Conservation (phyloP, 2,888 invertebrate species). For the Physocephala rufipes region DNA sequence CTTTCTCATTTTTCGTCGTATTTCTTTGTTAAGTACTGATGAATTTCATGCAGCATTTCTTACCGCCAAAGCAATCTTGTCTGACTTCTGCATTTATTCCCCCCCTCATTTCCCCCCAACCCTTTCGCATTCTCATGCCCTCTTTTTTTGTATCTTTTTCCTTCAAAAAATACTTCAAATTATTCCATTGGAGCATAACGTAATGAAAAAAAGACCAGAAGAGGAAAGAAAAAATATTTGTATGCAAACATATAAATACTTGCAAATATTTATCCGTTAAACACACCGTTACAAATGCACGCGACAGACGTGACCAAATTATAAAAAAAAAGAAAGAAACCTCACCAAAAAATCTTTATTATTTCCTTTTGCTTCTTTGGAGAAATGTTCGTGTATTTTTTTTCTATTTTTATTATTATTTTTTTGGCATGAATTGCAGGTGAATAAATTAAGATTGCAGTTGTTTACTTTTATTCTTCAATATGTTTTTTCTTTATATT, state of each 20-base stretch:
- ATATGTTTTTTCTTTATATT: not conserved
- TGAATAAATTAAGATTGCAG: conserved; percentile 34
- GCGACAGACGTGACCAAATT: not conserved
- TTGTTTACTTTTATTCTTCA: conserved; percentile 14
- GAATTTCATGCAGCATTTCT: conserved; percentile 47
- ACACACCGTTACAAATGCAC: conserved; percentile 21
- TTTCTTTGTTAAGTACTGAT: conserved; percentile 13
- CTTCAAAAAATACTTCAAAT: not conserved
- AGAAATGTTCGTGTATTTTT: conserved; percentile 13
- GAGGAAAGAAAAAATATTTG: conserved; percentile 7
- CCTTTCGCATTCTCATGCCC: not conserved
- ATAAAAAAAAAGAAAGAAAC: not conserved
- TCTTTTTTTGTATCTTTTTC: not conserved
- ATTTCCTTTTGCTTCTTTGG: conserved; percentile 1
- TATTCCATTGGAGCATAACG: not conserved
- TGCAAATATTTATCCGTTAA: not conserved
- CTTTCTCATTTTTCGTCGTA: not conserved
- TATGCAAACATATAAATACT: conserved; percentile 2
- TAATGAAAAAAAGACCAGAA: not conserved
- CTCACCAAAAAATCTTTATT: too few relatives aligned
- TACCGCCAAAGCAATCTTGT: conserved; percentile 42
- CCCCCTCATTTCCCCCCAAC: not conserved
- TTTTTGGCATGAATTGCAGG: conserved; percentile 36
- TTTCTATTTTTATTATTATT: too few relatives aligned
- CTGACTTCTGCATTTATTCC: conserved; percentile 17